Conservation (phyloP, 2,888 invertebrate genomes). For the Drosophila suboccidentalis region DNA sequence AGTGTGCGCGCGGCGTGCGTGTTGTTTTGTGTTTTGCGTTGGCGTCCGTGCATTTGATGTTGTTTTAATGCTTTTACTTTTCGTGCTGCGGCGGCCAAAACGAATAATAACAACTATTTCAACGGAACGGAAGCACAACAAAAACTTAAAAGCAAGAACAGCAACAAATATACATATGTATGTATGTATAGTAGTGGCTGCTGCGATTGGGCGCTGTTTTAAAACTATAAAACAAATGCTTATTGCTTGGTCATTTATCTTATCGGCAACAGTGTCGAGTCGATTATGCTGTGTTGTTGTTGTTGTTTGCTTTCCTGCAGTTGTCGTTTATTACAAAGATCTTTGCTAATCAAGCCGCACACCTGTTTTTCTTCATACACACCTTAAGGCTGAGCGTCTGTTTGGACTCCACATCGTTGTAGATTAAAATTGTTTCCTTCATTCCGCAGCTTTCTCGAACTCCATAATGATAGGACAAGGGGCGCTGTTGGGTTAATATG, state of each 20-base stretch:
- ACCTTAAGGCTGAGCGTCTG: slow-evolving; percentile 95
- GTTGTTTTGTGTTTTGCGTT: slow-evolving; percentile 64
- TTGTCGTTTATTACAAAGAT: slow-evolving; percentile 39
- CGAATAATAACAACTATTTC: slow-evolving; percentile 39
- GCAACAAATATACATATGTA: not conserved
- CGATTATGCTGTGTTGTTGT: slow-evolving; percentile 54
- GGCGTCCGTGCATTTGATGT: slow-evolving; percentile 66
- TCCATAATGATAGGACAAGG: slow-evolving; percentile 98
- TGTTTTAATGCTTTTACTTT: slow-evolving; percentile 44
- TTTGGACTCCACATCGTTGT: slow-evolving; percentile 95
- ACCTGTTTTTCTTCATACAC: slow-evolving; percentile 67
- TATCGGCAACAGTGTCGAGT: slow-evolving; percentile 60
- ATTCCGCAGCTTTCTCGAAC: slow-evolving; percentile 99
- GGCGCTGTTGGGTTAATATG: slow-evolving; percentile 95
- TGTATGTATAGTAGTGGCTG: slow-evolving; percentile 27
- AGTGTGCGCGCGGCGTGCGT: slow-evolving; percentile 43
- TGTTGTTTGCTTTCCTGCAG: slow-evolving; percentile 25
- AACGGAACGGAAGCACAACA: slow-evolving; percentile 57
- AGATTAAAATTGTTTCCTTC: slow-evolving; percentile 96
- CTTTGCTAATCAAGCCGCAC: slow-evolving; percentile 50
- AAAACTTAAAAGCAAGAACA: slow-evolving; percentile 43
- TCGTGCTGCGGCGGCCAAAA: slow-evolving; percentile 59
- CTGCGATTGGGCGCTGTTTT: slow-evolving; percentile 40
- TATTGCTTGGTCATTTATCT: slow-evolving; percentile 63
- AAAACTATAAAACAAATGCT: slow-evolving; percentile 34